phyloP scores from a whole-genome alignment of 1,140 invertebrate genomes.

The Orchesella cincta region DNA sequence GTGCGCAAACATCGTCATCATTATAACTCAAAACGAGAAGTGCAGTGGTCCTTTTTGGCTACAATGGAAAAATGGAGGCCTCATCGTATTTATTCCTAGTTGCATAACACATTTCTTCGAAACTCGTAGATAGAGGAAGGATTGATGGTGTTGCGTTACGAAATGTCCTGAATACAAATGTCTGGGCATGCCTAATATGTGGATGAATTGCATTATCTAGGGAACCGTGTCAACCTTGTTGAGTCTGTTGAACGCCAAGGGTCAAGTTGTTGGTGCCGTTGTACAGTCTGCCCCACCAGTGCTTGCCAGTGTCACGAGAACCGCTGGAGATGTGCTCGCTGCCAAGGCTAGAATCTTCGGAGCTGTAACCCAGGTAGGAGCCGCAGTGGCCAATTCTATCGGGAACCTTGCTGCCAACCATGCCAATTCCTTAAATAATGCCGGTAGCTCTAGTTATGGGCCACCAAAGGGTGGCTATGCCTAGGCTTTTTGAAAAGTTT shows the following conservation, averaged over 20 bases:
- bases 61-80: no score
- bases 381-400: slow-evolving; percentile 51
- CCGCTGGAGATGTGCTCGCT: slow-evolving; percentile 50
- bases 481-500: neutral
- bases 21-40: no score
- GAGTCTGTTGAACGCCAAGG: slow-evolving; percentile 51
- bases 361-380: slow-evolving; percentile 52
- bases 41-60: no score
- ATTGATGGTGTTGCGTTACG: no score
- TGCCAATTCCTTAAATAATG: slow-evolving; percentile 36
- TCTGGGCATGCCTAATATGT: no score
- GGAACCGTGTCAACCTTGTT: slow-evolving; percentile 51
- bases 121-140: no score
- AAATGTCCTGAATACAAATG: no score
- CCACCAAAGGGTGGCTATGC: slow-evolving; percentile 23
- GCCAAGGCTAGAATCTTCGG: slow-evolving; percentile 51
- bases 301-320: slow-evolving; percentile 49
- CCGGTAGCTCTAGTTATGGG: slow-evolving; percentile 8
- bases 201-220: slow-evolving; percentile 33
- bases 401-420: slow-evolving; percentile 47
- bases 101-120: no score
- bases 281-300: slow-evolving; percentile 52
- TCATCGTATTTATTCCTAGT: no score
- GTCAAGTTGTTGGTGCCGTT: slow-evolving; percentile 51
- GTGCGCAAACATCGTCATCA: no score